Evolutionary conservation across 1,140 invertebrate genomes (phyloP).

Genomic region (Drosophila mayri): DNA sequence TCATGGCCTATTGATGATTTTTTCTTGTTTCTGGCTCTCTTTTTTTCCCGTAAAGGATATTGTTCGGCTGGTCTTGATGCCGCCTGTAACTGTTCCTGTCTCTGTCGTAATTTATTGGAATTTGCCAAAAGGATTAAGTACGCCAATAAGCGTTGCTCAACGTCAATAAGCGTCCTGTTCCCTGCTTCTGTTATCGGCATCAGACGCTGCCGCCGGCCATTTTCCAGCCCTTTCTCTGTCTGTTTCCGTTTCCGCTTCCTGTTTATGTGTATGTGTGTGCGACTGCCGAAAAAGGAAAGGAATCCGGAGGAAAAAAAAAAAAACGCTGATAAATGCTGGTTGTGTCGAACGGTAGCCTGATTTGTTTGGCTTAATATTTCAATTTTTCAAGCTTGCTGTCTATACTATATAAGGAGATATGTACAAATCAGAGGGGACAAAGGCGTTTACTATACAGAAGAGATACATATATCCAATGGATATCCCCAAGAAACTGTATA

Average conservation of each 20-base stretch:
- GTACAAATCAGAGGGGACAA: conserved; percentile 22
- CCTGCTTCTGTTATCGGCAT: conserved; percentile 21
- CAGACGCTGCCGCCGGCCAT: conserved; percentile 31
- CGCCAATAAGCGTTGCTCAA: conserved; percentile 81
- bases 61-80: conserved; percentile 25
- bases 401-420: neutral
- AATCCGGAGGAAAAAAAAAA: neutral
- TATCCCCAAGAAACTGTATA: too few relatives aligned
- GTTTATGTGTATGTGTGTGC: conserved; percentile 4
- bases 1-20: conserved; percentile 83
- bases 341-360: conserved; percentile 70
- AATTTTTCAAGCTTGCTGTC: conserved; percentile 51
- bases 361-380: conserved; percentile 79
- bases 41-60: conserved; percentile 28
- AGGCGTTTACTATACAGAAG: too few relatives aligned
- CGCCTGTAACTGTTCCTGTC: conserved; percentile 41
- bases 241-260: conserved; percentile 65
- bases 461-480: too few relatives aligned
- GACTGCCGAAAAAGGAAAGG: conserved; percentile 12
- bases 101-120: conserved; percentile 75
- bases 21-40: conserved; percentile 15
- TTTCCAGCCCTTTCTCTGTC: conserved; percentile 62
- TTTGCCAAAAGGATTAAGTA: conserved; percentile 82
- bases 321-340: conserved; percentile 61
- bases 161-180: conserved; percentile 67